phyloP scores from a whole-genome alignment of 2,113 vertebrate genomes.

The Ploceus nigricollis region DNA sequence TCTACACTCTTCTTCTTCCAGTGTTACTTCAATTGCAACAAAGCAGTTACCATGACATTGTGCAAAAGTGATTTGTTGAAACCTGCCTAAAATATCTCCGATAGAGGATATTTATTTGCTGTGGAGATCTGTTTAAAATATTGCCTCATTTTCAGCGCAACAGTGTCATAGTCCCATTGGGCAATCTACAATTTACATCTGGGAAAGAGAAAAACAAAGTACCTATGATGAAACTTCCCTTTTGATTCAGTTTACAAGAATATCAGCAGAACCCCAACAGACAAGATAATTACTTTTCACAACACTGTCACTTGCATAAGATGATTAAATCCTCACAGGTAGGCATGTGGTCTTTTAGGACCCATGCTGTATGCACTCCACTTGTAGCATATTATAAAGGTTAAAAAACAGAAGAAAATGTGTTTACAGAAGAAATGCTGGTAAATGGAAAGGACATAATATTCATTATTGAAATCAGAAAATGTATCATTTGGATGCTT shows the following conservation, averaged over 20 bases:
- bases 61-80: constrained; percentile 4
- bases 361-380: neutral
- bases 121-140: constrained; percentile 16
- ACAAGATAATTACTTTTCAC: neutral
- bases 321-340: neutral
- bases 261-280: neutral
- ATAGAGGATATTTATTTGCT: neutral
- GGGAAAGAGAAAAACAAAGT: neutral
- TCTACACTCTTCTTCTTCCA: neutral
- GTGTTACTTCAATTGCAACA: neutral
- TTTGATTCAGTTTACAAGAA: neutral
- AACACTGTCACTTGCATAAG: neutral
- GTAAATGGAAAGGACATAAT: neutral
- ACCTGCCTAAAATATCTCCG: constrained; percentile 1
- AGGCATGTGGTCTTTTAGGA: neutral
- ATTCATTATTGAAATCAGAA: neutral
- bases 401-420: neutral
- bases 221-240: neutral
- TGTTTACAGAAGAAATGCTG: neutral
- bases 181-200: neutral
- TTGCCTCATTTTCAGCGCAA: constrained; percentile 9
- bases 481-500: neutral
- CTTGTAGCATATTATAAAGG: neutral
- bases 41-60: neutral
- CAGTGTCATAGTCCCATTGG: neutral